A percentile compares a stretch with the other conserved stretches of the same genome.
Evolutionary conservation across 2,797 vertebrate genomes (phyloP).

Genomic region (Channa striata): DNA sequence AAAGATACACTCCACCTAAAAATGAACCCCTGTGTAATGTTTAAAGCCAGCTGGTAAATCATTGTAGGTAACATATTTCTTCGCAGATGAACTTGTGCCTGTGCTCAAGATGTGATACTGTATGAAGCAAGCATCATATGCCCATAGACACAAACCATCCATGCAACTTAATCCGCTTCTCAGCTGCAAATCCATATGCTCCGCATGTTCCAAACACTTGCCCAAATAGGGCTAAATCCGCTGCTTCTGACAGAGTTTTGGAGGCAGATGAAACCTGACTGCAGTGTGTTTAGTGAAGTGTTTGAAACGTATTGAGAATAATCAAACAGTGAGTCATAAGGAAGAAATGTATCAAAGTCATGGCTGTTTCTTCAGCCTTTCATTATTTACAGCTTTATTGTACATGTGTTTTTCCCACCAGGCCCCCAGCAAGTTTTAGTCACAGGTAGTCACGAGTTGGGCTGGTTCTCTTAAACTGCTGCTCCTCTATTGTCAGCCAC

Average conservation of each 20-base stretch:
- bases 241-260: conserved; percentile 9
- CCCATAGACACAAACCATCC: neutral
- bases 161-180: neutral
- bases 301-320: conserved; percentile 27
- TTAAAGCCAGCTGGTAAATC: neutral
- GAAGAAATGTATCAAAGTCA: conserved; percentile 13
- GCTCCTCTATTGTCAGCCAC: neutral
- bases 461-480: neutral
- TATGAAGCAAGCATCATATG: conserved; percentile 3
- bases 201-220: conserved; percentile 8
- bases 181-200: conserved; percentile 7
- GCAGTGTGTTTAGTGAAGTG: neutral
- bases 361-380: neutral
- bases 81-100: neutral
- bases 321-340: conserved; percentile 18
- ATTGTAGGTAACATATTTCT: neutral
- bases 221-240: conserved; percentile 36
- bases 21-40: no score
- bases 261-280: conserved; percentile 20
- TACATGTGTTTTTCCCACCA: neutral
- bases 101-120: neutral
- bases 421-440: neutral
- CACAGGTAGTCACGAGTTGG: neutral
- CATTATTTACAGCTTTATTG: neutral
- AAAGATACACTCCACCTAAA: neutral